Conservation (phyloP, 2,113 vertebrate species). For the Pipra filicauda region DNA sequence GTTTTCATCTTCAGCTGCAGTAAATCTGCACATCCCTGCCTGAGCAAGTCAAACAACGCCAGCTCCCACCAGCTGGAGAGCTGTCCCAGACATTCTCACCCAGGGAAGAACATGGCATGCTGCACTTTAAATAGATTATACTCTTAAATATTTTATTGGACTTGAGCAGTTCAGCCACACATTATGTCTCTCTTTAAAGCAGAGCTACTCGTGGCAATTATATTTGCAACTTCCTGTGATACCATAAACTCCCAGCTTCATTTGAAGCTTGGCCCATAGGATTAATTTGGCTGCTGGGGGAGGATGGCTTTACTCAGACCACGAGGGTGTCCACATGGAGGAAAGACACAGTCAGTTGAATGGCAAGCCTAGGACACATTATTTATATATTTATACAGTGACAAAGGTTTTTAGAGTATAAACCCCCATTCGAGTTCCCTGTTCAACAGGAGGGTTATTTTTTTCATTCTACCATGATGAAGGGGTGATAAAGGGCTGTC, state of each 20-base stretch:
- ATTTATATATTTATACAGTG: neutral
- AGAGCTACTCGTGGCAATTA: neutral
- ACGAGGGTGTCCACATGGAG: accelerated
- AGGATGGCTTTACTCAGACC: neutral
- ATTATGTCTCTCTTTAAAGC: neutral
- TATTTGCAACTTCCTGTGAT: neutral
- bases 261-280: neutral
- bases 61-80: constrained; percentile 48
- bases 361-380: neutral
- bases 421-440: neutral
- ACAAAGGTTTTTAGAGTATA: neutral
- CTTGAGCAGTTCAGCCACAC: neutral
- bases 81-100: neutral
- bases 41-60: neutral
- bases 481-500: neutral
- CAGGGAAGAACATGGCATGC: neutral
- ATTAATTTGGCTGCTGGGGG: neutral
- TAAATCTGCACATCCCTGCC: neutral
- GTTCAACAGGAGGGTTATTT: neutral
- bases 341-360: neutral
- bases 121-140: neutral
- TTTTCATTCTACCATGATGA: neutral
- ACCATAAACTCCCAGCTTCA: neutral
- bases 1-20: neutral
- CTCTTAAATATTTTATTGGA: neutral